Conservation (phyloP, 2,797 vertebrate genomes). For the Merluccius polli region DNA sequence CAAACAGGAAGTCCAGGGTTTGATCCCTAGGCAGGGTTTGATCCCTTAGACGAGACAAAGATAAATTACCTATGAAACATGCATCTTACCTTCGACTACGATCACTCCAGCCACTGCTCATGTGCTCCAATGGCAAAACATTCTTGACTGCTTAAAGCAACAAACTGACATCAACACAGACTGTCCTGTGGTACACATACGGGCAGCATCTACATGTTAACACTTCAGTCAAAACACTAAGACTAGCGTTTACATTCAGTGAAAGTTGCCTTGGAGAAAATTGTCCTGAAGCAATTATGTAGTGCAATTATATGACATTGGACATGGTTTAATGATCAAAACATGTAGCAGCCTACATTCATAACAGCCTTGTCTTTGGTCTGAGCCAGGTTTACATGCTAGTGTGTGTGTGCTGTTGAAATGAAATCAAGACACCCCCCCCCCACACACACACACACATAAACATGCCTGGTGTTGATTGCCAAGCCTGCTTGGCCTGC, state of each 20-base stretch:
- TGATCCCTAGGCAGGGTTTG: too few relatives aligned
- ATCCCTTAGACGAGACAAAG: too few relatives aligned
- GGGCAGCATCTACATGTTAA: too few relatives aligned
- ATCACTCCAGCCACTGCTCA: too few relatives aligned
- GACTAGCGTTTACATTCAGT: too few relatives aligned
- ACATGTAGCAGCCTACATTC: not conserved
- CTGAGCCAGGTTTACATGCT: not conserved
- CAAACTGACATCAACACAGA: too few relatives aligned
- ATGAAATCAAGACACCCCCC: not conserved
- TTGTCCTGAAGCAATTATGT: not conserved
- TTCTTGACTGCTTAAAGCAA: too few relatives aligned
- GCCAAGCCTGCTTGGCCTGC: not conserved
- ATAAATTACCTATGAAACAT: too few relatives aligned
- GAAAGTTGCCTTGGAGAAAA: not conserved
- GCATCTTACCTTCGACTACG: too few relatives aligned
- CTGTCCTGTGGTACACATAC: too few relatives aligned
- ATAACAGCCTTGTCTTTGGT: not conserved
- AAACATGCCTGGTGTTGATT: not conserved
- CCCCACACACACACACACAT: not conserved
- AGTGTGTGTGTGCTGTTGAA: not conserved
- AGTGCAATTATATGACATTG: not conserved
- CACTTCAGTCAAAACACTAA: too few relatives aligned
- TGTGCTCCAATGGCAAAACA: not conserved
- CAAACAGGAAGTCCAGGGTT: not conserved
- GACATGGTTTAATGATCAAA: not conserved